Evolutionary conservation across 2,113 vertebrate genomes (phyloP), one percentile per base, ranked within the genome.

Genomic region (Tetrao urogallus): DNA sequence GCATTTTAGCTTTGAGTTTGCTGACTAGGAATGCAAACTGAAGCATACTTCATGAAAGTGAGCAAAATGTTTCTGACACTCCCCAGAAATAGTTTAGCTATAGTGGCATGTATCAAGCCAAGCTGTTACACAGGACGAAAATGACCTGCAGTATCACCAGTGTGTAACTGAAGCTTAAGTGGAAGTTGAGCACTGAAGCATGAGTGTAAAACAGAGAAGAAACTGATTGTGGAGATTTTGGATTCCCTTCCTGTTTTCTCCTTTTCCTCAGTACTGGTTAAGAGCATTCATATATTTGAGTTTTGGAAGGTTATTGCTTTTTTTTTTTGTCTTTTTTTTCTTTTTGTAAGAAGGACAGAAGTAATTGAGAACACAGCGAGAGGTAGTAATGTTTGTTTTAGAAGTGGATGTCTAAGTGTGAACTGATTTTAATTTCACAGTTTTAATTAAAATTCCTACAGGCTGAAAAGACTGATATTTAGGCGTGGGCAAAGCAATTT

Each of bases 301-400:
- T 87, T 88, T 43, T 79, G 66, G 40, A 80, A 61, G 22, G 0
- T 0, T 48, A 18, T 40, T 82, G 24, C 11, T 40, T 87, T 47
- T 47, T 21, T 21, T 20, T 47, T 21, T 21, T 47, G 20, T 47
- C 10, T 22, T 48, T 48, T 84, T 72, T 5, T 24, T 60, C 42
- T 43, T 43, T 43, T 43, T 43, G 42, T 43, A 43, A 43, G 42
- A 43, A 43, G 42, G 15, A 43, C 42, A 16, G 42, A 43, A 43
- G 16, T 79, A 42, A 75, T 74, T 77, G 32, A 60, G 52, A 88
- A 30, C 90, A 63, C 67, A 86, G n/a, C 32, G 22, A 64, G 52
- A 78, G 88, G 36, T 45, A 71, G 61, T 91, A 88, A 67, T 47
- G 58, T 64, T 88, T 94, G 34, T 34, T 95, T 85, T 63, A 66